phyloP scores from a whole-genome alignment of 2,888 invertebrate species.

The Ectemnius cavifrons region DNA sequence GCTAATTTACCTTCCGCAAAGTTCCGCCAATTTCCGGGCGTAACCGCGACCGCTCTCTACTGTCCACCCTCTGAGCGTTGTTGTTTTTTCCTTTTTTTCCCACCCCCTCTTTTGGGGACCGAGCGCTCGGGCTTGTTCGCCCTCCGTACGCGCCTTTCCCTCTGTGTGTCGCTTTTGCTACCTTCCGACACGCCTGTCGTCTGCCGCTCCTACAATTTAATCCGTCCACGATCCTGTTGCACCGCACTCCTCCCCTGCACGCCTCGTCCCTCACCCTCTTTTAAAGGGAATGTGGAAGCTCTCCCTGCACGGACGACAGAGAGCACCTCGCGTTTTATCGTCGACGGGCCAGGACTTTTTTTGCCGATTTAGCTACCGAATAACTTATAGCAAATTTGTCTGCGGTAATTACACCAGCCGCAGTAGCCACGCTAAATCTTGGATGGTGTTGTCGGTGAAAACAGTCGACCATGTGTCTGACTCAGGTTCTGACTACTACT shows the following conservation, averaged over 20 bases:
- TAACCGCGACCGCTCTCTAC: conserved; percentile 58
- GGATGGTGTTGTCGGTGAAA: no score
- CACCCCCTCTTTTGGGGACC: conserved; percentile 17
- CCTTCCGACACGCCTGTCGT: conserved; percentile 23
- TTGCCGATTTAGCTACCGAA: no score
- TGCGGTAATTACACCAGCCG: no score
- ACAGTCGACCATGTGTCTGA: no score
- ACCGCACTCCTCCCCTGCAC: conserved; percentile 1
- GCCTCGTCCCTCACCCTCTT: neutral
- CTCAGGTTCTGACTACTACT: no score
- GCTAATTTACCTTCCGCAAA: conserved; percentile 68
- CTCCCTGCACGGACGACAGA: neutral
- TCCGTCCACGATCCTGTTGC: conserved; percentile 38
- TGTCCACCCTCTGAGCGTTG: conserved; percentile 45
- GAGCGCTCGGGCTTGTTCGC: no score
- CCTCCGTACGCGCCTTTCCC: conserved; percentile 5
- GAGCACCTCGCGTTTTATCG: neutral
- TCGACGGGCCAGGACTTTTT: no score
- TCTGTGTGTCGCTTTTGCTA: conserved; percentile 24
- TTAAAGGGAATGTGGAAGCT: no score
- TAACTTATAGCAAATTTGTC: no score
- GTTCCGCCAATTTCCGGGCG: conserved; percentile 68
- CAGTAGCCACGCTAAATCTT: no score
- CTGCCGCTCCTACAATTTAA: conserved; percentile 44
- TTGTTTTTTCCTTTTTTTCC: conserved; percentile 35